Percentiles rank a stretch among this genome's conserved stretches.
phyloP scores from a whole-genome alignment of 1,140 invertebrate genomes.

The Solen grandis region DNA sequence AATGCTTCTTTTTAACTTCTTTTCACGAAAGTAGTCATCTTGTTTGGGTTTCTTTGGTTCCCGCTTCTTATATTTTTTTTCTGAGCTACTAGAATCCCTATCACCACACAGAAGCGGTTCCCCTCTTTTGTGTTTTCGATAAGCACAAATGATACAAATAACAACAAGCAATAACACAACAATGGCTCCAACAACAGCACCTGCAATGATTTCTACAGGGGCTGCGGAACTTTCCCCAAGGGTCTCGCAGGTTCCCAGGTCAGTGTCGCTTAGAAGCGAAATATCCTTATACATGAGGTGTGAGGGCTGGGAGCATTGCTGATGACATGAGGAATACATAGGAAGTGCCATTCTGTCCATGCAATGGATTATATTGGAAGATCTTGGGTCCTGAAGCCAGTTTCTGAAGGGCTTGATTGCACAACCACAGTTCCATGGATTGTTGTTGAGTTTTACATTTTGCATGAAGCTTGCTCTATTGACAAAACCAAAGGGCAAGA shows the following conservation, averaged over 20 bases:
- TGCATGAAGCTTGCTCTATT: constrained; percentile 17
- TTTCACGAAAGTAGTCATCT: constrained; percentile 45
- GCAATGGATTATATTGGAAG: no score
- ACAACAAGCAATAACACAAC: constrained; percentile 33
- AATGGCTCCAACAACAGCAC: constrained; percentile 19
- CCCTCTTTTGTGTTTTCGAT: constrained; percentile 7
- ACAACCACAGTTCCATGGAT: constrained; percentile 58
- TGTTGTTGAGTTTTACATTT: constrained; percentile 33
- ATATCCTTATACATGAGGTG: constrained; percentile 9
- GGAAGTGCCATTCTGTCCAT: no score
- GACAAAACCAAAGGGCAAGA: constrained; percentile 8
- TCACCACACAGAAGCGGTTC: constrained; percentile 17
- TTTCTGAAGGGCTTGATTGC: constrained; percentile 43
- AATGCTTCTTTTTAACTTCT: constrained; percentile 42
- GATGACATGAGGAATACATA: no score
- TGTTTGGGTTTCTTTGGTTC: constrained; percentile 21
- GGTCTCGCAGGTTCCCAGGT: constrained; percentile 14
- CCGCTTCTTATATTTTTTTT: not conserved
- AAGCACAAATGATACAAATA: not conserved
- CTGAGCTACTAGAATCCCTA: not conserved
- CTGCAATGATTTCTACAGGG: constrained; percentile 13
- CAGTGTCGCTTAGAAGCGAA: constrained; percentile 1
- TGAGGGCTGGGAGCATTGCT: no score
- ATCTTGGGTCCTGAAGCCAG: constrained; percentile 38
- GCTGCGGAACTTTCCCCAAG: not conserved